Percentiles rank a stretch among this genome's conserved stretches.
These are phyloP conservation scores for Dolichoris vasculosae DNA, from an alignment of 1,140 invertebrate genomes.

Conservation along the genomic window DNA sequence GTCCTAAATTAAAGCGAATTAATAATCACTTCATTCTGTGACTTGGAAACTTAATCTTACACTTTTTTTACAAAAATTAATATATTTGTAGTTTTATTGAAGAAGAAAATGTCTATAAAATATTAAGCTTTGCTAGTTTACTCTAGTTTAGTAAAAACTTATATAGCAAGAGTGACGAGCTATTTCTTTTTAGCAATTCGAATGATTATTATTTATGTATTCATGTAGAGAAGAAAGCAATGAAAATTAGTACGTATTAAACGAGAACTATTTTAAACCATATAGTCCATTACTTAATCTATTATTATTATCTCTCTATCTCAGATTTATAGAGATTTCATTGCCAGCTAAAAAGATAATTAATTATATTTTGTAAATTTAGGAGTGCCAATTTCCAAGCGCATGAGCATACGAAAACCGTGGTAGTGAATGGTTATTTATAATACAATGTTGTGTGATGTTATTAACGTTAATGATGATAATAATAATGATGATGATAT, in stretches of 20 bases:
- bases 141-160: not conserved
- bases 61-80: not conserved
- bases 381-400: conserved; percentile 35
- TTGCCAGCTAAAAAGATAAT: conserved; percentile 19
- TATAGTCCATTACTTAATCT: conserved; percentile 16
- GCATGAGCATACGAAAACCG: not conserved
- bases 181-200: not conserved
- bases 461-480: not conserved
- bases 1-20: not conserved
- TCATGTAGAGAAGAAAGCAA: not conserved
- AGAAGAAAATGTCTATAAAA: not conserved
- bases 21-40: not conserved
- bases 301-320: conserved; percentile 14
- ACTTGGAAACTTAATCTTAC: not conserved
- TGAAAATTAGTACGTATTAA: not conserved
- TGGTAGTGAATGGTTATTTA: not conserved
- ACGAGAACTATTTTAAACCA: not conserved
- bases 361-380: conserved; percentile 45
- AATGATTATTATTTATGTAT: conserved; percentile 13
- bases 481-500: not conserved
- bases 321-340: conserved; percentile 34
- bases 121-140: not conserved
- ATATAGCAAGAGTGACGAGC: not conserved
- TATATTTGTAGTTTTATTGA: not conserved
- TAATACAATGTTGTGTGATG: not conserved